These are phyloP conservation scores for Anodontia alba DNA, from an alignment of 2,888 invertebrate species.

Conservation along the genomic window DNA sequence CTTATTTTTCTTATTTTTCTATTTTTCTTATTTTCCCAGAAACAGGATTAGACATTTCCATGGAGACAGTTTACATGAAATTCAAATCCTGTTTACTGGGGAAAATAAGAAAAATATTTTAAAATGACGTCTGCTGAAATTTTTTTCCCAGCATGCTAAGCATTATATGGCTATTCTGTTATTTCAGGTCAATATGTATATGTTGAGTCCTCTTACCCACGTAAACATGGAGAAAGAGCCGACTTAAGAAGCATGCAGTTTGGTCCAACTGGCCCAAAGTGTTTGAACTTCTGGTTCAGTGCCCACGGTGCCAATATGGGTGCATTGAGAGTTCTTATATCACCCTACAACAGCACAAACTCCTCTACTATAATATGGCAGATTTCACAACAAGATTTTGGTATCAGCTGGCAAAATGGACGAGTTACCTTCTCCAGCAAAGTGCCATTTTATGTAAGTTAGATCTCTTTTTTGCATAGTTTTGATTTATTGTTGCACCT, in stretches of 20 bases:
- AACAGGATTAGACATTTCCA: too few relatives aligned
- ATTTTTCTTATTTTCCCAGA: too few relatives aligned
- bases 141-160: too few relatives aligned
- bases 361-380: constrained; percentile 69
- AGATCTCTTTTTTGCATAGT: too few relatives aligned
- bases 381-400: constrained; percentile 63
- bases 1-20: too few relatives aligned
- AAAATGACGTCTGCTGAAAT: too few relatives aligned
- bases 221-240: constrained; percentile 85
- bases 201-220: constrained; percentile 87
- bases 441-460: constrained; percentile 73
- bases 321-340: constrained; percentile 65
- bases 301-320: constrained; percentile 77
- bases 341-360: constrained; percentile 55
- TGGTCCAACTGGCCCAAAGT: constrained; percentile 66
- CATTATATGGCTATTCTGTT: too few relatives aligned
- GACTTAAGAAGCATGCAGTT: constrained; percentile 64
- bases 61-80: too few relatives aligned
- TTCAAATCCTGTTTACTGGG: too few relatives aligned
- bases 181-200: constrained; percentile 86
- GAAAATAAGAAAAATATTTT: too few relatives aligned
- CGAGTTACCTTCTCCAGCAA: constrained; percentile 64
- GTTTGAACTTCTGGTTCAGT: constrained; percentile 80
- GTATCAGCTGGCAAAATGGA: constrained; percentile 69
- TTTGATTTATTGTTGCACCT: too few relatives aligned